Percentiles rank a stretch among this genome's conserved stretches.
These are phyloP conservation scores for Mesorhabditis spiculigera DNA, from an alignment of 2,888 invertebrate genomes.

Conservation along the genomic window DNA sequence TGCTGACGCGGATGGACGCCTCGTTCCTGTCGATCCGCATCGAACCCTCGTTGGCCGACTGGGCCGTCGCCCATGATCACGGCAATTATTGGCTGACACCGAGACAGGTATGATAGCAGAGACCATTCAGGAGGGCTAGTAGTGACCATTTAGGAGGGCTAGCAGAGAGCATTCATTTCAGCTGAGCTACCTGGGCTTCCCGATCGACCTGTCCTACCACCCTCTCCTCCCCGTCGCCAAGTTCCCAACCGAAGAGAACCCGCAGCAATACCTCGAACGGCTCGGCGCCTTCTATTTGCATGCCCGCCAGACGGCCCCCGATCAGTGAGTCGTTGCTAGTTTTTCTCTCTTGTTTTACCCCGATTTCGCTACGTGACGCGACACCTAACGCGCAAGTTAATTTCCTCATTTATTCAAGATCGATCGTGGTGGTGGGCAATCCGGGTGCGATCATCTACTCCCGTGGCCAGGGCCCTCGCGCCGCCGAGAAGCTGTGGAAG, in stretches of 20 bases:
- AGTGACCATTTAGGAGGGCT: not conserved
- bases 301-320: not conserved
- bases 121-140: not conserved
- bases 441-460: no score
- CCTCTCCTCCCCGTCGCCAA: not conserved
- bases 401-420: no score
- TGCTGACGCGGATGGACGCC: not conserved
- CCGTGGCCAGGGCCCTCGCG: no score
- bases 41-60: not conserved
- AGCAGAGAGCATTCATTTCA: not conserved
- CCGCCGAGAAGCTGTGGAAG: no score
- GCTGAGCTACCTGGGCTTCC: not conserved
- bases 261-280: not conserved
- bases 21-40: not conserved
- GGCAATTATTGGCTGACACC: not conserved
- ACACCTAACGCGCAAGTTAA: no score
- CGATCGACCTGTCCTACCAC: not conserved
- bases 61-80: not conserved
- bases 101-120: not conserved
- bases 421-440: no score
- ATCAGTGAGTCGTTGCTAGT: not conserved
- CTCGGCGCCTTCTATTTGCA: not conserved
- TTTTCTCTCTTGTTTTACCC: not conserved
- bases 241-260: not conserved
- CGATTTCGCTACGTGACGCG: no score